phyloP scores from a whole-genome alignment of 30 jellyfish, hydroid and myxozoan species.

The Hydra vulgaris region DNA sequence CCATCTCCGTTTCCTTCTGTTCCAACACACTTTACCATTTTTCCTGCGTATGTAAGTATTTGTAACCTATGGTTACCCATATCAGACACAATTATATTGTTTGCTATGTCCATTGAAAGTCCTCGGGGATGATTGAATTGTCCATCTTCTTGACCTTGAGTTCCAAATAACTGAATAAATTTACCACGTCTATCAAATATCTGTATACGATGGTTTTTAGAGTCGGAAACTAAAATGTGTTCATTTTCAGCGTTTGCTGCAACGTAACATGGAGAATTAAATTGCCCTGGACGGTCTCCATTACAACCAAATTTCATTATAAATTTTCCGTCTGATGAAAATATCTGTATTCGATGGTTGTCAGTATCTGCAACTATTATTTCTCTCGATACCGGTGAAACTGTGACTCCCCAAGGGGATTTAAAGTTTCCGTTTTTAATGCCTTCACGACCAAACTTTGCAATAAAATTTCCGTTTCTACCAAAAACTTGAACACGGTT shows the following conservation, averaged over 20 bases:
- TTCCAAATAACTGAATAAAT: constrained; percentile 75
- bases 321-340: constrained; percentile 81
- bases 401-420: constrained; percentile 97
- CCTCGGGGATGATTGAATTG: constrained; percentile 96
- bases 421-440: constrained; percentile 79
- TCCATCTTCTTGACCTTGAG: constrained; percentile 84
- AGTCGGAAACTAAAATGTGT: constrained; percentile 76
- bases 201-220: constrained; percentile 90
- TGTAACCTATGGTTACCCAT: constrained; percentile 91
- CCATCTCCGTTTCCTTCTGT: constrained; percentile 97
- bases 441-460: constrained; percentile 90
- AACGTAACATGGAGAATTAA: constrained; percentile 91
- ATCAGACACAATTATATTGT: constrained; percentile 82
- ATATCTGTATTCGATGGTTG: constrained; percentile 77
- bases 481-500: constrained; percentile 85
- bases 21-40: constrained; percentile 69
- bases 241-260: constrained; percentile 84
- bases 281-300: constrained; percentile 97
- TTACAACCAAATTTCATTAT: constrained; percentile 91
- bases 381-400: constrained; percentile 66
- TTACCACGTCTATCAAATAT: constrained; percentile 91
- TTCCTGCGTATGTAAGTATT: constrained; percentile 67
- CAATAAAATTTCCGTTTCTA: constrained; percentile 71
- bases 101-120: constrained; percentile 91
- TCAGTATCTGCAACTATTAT: constrained; percentile 92